phyloP scores from a whole-genome alignment of 2,113 vertebrate species.

The Pteronura brasiliensis region DNA sequence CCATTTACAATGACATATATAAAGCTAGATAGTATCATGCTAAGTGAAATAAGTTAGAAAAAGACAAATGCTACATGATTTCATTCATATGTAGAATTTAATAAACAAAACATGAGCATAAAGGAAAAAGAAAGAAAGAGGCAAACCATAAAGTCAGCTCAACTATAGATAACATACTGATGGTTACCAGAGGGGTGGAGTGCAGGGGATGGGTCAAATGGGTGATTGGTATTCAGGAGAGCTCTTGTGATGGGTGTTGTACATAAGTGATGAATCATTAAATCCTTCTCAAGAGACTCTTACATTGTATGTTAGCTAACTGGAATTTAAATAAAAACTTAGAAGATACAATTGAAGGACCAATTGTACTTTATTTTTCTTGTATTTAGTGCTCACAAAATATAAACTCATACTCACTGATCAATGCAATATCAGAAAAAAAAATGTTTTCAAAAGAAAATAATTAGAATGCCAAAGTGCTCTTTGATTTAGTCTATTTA shows the following conservation, averaged over 20 bases:
- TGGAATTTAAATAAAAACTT: neutral
- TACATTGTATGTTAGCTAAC: neutral
- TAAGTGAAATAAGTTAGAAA: neutral
- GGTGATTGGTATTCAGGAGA: neutral
- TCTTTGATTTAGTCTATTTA: neutral
- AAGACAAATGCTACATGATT: neutral
- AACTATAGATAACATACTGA: neutral
- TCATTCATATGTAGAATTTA: neutral
- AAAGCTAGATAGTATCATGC: neutral
- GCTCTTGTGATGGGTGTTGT: neutral
- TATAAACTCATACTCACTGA: neutral
- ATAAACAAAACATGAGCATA: neutral
- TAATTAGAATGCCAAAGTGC: neutral
- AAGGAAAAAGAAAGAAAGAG: neutral
- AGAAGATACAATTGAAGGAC: neutral
- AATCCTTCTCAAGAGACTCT: neutral
- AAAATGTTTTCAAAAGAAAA: neutral
- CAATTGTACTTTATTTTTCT: neutral
- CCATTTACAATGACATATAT: neutral
- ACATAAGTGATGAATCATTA: neutral
- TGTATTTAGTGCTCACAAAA: neutral
- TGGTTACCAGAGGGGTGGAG: neutral
- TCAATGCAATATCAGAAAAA: neutral
- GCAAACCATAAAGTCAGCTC: neutral
- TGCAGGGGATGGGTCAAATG: neutral